Base-by-base conservation (phyloP, 2,888 invertebrate genomes). In the Leptothorax acervorum region DNA sequence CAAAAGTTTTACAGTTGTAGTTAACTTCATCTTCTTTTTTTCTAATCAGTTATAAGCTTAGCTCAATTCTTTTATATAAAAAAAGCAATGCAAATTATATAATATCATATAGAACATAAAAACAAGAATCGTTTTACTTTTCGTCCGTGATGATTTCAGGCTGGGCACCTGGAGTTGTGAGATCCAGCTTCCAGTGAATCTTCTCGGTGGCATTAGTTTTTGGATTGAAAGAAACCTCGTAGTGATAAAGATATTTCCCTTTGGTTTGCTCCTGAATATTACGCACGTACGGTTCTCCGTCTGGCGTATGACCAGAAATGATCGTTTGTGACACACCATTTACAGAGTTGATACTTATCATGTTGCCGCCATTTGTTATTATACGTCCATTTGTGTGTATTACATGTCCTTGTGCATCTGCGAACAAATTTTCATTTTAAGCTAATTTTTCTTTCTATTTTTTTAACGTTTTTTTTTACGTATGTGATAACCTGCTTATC, bases 211-310 rank as follows among this genome's bases (percentile, higher is more conserved):
- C 18, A 4, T 57, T 15, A 3, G 48, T 85, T 51, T 3, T 57
- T 74, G 75, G 84, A 76, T 93, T 88, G 73, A 88, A 90, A 53
- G 85, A n/a, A 45, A 76, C 90, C 0, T 91, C 92, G 3, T 85
- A 83, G 75, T 89, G 92, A 55, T 90, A 83, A 31, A 93, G 88
- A 75, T 79, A 45, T 86, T 75, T 31, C 83, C 92, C 4, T 42
- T 88, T 53, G 18, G 89, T 18, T 9, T 35, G 73, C 0, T 93
- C 91, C 31, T 88, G 87, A 45, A 31, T 87, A 5, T 89, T 89
- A 15, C 88, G 89, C 23, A 86, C 84, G 85, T 86, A 93, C 0
- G 87, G 85, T 12, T 84, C 68, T 0, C 93, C 93, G n/a, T 92
- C 81, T 4, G 81, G 42, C 9, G 85, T 86, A 39, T 48, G 73